Evolutionary conservation across 2,113 vertebrate genomes (phyloP).

Genomic region (Gobio gobio): DNA sequence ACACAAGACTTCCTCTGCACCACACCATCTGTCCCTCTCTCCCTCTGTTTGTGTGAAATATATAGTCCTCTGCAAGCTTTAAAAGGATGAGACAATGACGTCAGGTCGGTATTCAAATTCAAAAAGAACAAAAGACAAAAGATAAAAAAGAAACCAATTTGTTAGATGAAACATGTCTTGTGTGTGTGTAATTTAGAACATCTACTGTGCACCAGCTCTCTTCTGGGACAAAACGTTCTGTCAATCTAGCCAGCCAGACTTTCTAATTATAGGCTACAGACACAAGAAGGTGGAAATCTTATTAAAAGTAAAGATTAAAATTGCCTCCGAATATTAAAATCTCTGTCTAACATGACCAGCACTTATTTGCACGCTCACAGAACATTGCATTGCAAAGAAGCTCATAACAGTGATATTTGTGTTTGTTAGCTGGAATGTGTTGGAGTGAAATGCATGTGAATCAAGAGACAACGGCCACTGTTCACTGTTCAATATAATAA

Average conservation of each 20-base stretch:
- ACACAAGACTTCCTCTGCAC: conserved; percentile 1
- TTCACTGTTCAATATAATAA: not conserved
- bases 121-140: conserved; percentile 65
- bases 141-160: conserved; percentile 78
- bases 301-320: conserved; percentile 82
- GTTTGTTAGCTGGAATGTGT: not conserved
- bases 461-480: not conserved
- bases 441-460: conserved; percentile 2
- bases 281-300: conserved; percentile 81
- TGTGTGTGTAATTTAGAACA: conserved; percentile 74
- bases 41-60: conserved; percentile 62
- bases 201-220: conserved; percentile 71
- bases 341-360: conserved; percentile 65
- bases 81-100: conserved; percentile 77
- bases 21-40: conserved; percentile 56
- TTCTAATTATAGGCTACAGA: conserved; percentile 83
- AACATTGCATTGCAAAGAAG: conserved; percentile 56
- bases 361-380: conserved; percentile 76
- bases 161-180: conserved; percentile 78
- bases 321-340: conserved; percentile 73
- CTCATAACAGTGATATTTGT: not conserved
- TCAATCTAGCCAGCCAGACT: conserved; percentile 76
- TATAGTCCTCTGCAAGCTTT: conserved; percentile 69
- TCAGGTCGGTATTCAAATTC: conserved; percentile 68
- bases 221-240: conserved; percentile 75